These are phyloP conservation scores for Elgonia sp. DNA, from an alignment of 2,888 invertebrate species.

Conservation along the genomic window DNA sequence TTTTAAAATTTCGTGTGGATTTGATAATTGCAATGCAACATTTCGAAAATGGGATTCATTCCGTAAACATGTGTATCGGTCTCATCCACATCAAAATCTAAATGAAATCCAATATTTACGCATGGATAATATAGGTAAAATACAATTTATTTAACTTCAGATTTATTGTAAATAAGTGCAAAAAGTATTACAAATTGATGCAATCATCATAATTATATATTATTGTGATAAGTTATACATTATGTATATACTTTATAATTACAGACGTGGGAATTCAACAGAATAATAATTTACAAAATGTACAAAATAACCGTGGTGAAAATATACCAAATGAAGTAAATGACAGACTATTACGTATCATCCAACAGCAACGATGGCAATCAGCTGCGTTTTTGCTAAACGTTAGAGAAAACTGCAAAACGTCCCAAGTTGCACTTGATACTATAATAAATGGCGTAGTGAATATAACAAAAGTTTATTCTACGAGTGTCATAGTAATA, in stretches of 20 bases:
- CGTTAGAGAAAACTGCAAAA: constrained; percentile 27
- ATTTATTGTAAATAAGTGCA: too few relatives aligned
- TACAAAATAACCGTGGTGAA: not conserved
- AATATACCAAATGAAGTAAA: not conserved
- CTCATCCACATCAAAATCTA: not conserved
- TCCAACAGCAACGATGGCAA: constrained; percentile 23
- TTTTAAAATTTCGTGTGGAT: constrained; percentile 33
- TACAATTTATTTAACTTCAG: not conserved
- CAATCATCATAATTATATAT: too few relatives aligned
- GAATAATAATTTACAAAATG: not conserved
- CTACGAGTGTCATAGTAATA: not conserved
- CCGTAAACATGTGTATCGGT: constrained; percentile 2
- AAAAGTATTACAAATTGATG: too few relatives aligned
- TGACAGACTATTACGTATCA: not conserved
- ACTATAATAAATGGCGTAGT: constrained; percentile 29
- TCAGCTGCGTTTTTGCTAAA: constrained; percentile 28
- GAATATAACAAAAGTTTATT: not conserved
- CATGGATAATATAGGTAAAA: not conserved
- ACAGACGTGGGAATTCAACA: too few relatives aligned
- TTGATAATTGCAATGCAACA: constrained; percentile 18
- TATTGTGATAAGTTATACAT: too few relatives aligned
- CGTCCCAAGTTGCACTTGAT: constrained; percentile 21
- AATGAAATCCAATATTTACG: not conserved
- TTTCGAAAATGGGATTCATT: constrained; percentile 35
- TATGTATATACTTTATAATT: too few relatives aligned